Conservation (phyloP, 2,113 vertebrate genomes). For the Bungarus multicinctus region DNA sequence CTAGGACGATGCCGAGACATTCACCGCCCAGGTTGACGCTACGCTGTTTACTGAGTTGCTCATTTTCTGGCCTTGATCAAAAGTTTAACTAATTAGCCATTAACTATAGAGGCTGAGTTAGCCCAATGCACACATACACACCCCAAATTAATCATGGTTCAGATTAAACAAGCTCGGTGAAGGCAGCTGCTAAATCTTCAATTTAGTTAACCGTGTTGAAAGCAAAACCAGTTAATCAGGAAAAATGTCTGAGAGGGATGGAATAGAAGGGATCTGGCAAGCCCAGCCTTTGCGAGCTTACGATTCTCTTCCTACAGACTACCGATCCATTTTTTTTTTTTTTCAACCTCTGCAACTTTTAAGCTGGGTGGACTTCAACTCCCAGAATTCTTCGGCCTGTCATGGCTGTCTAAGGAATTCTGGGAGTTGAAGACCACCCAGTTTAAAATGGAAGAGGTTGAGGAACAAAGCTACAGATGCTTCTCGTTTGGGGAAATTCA, state of each 20-base stretch:
- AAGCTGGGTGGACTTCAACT: no score
- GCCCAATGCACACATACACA: neutral
- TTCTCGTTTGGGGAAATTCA: neutral
- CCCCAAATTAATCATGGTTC: neutral
- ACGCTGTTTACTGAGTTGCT: neutral
- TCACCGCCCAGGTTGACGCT: neutral
- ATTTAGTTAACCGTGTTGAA: no score
- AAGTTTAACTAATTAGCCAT: neutral
- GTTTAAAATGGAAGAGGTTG: no score
- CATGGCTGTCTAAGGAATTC: no score
- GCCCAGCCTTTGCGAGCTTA: neutral
- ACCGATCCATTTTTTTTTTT: no score
- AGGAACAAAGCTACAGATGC: neutral
- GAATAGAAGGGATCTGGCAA: neutral
- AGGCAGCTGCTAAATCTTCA: no score
- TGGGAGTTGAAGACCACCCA: no score
- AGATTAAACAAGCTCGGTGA: neutral
- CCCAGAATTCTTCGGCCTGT: no score
- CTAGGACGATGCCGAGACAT: neutral
- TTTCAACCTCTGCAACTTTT: no score
- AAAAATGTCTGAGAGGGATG: no score
- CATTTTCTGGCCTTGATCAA: neutral
- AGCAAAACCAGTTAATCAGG: no score
- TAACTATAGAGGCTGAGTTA: neutral
- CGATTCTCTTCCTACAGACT: neutral